Evolutionary conservation across 2,888 invertebrate species (phyloP).

Genomic region (Hypena proboscidalis): DNA sequence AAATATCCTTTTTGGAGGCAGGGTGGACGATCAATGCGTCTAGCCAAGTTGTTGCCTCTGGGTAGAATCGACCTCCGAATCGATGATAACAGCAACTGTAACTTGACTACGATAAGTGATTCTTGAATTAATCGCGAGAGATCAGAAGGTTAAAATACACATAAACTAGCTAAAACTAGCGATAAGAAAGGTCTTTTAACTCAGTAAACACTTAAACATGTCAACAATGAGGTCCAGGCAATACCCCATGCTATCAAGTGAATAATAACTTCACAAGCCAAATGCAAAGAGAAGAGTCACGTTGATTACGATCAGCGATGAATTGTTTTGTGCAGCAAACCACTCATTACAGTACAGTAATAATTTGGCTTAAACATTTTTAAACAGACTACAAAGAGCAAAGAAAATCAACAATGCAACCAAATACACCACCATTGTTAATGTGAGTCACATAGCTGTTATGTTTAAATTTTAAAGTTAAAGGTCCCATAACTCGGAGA

Average conservation of each 20-base stretch:
- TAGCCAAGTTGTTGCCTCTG: conserved; percentile 1
- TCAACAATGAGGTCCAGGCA: too few species aligned
- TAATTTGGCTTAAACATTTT: neutral
- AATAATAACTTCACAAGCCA: too few species aligned
- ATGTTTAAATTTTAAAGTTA: conserved; percentile 21
- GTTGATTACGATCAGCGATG: too few species aligned
- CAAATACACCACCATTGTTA: conserved; percentile 37
- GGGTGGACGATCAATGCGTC: conserved; percentile 9
- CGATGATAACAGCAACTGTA: conserved; percentile 3
- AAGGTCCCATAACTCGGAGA: conserved; percentile 20
- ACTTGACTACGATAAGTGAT: neutral
- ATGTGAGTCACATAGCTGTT: conserved; percentile 29
- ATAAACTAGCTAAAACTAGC: too few species aligned
- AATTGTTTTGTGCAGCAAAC: too few species aligned
- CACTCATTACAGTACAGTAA: too few species aligned
- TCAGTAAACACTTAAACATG: too few species aligned
- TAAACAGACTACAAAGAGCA: conserved; percentile 17
- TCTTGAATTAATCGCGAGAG: neutral
- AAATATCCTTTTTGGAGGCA: conserved; percentile 8
- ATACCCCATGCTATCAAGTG: too few species aligned
- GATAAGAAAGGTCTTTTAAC: too few species aligned
- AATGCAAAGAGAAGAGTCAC: too few species aligned
- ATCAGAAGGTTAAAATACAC: too few species aligned
- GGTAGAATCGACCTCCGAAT: conserved; percentile 3
- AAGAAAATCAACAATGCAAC: conserved; percentile 30